Conservation (phyloP, 1,140 invertebrate genomes). For the Brachystomella parvula region DNA sequence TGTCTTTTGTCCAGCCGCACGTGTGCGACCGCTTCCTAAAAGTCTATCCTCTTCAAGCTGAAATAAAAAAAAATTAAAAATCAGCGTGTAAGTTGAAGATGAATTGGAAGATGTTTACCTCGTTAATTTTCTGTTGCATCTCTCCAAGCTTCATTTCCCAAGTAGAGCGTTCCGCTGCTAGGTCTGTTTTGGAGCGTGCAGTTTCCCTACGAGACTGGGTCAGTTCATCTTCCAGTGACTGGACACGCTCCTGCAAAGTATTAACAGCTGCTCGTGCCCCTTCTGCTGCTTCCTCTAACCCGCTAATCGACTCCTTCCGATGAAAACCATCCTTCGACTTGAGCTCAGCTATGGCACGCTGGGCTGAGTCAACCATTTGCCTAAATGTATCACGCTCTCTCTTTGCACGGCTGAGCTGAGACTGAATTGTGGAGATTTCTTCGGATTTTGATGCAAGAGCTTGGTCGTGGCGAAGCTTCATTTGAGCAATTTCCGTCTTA, state of each 20-base stretch:
- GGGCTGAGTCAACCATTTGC: constrained; percentile 78
- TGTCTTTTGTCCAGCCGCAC: constrained; percentile 76
- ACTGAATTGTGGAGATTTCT: constrained; percentile 75
- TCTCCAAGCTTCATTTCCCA: constrained; percentile 82
- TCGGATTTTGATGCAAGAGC: constrained; percentile 74
- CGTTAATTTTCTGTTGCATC: constrained; percentile 82
- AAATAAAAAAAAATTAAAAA: constrained; percentile 27
- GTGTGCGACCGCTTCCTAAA: constrained; percentile 58
- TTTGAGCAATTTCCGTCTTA: constrained; percentile 72
- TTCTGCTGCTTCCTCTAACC: constrained; percentile 43
- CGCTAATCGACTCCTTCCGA: constrained; percentile 19
- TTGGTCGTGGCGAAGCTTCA: constrained; percentile 79
- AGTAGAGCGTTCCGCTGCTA: constrained; percentile 76
- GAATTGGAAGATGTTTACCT: constrained; percentile 50
- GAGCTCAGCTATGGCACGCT: constrained; percentile 68
- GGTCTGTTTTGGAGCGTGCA: constrained; percentile 78
- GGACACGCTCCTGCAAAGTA: constrained; percentile 69
- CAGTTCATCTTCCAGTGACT: constrained; percentile 77
- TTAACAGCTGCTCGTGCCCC: constrained; percentile 47
- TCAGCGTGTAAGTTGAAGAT: neutral
- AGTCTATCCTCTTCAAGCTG: constrained; percentile 73
- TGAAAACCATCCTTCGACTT: constrained; percentile 44
- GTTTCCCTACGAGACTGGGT: constrained; percentile 70
- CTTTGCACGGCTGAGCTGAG: constrained; percentile 68
- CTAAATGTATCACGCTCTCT: constrained; percentile 82